Evolutionary conservation across 2,888 invertebrate genomes (phyloP).

Genomic region (Podotricha telesiphe): DNA sequence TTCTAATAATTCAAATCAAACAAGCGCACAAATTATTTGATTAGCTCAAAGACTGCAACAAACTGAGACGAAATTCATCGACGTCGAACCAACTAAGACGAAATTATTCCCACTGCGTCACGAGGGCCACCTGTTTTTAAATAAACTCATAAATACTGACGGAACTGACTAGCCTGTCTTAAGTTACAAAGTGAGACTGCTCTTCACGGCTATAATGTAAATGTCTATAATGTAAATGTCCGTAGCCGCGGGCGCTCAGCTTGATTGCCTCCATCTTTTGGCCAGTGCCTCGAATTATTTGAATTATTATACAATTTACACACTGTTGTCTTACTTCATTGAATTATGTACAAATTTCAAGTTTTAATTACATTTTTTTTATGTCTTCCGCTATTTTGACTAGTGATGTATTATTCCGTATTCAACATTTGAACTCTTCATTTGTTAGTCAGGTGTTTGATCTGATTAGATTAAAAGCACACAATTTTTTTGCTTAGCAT

Average conservation of each 20-base stretch:
- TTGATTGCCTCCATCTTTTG: constrained; percentile 36
- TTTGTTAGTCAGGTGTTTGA: no score
- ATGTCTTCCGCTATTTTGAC: background rate
- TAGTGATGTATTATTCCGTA: no score
- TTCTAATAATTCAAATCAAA: no score
- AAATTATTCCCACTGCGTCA: no score
- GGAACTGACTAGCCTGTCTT: background rate
- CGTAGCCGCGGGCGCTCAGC: constrained; percentile 32
- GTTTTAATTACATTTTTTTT: constrained; percentile 12
- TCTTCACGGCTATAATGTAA: constrained; percentile 14
- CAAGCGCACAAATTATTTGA: no score
- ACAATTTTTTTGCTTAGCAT: no score
- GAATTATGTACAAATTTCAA: constrained; percentile 25
- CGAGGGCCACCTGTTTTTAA: no score
- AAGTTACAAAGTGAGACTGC: background rate
- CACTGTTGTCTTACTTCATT: constrained; percentile 33
- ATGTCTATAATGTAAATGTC: constrained; percentile 31
- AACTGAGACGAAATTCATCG: no score
- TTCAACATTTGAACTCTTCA: no score
- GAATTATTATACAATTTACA: constrained; percentile 47
- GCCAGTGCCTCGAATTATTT: constrained; percentile 39
- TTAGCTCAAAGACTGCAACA: no score
- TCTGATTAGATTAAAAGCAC: no score
- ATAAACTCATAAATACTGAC: background rate
- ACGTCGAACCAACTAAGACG: no score